phyloP scores from a whole-genome alignment of 2,888 invertebrate species.

The Cecidostiba fungosa region DNA sequence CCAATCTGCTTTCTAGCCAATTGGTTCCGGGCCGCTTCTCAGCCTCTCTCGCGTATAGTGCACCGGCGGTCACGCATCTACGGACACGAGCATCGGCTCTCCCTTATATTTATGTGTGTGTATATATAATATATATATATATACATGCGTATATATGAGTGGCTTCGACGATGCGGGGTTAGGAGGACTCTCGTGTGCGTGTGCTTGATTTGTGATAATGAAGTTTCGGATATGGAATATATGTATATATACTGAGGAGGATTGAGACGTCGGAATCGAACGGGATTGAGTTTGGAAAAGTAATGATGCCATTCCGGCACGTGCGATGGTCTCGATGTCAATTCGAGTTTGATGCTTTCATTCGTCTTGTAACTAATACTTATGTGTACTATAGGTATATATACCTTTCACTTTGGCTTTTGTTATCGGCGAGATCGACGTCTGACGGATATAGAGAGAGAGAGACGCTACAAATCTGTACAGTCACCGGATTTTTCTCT shows the following conservation, averaged over 20 bases:
- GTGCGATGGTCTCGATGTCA: not conserved
- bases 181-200: no score
- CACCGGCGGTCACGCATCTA: constrained; percentile 27
- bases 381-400: not conserved
- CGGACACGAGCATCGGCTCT: not conserved
- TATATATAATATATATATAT: no score
- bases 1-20: constrained; percentile 59
- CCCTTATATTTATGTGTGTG: not conserved
- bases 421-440: constrained; percentile 17
- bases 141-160: not conserved
- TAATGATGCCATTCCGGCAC: not conserved
- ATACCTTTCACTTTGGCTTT: constrained; percentile 1
- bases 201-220: not conserved
- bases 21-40: constrained; percentile 50
- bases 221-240: not conserved
- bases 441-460: not conserved
- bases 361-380: not conserved
- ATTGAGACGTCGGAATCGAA: not conserved
- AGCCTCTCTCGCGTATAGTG: not conserved
- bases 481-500: not conserved
- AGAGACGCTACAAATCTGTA: not conserved
- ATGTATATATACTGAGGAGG: not conserved
- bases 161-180: not conserved
- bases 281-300: not conserved
- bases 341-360: not conserved